A percentile compares a stretch with the other conserved stretches of the same genome.
phyloP scores from a whole-genome alignment of 2,113 vertebrate species.

The Cichladusa arquata region DNA sequence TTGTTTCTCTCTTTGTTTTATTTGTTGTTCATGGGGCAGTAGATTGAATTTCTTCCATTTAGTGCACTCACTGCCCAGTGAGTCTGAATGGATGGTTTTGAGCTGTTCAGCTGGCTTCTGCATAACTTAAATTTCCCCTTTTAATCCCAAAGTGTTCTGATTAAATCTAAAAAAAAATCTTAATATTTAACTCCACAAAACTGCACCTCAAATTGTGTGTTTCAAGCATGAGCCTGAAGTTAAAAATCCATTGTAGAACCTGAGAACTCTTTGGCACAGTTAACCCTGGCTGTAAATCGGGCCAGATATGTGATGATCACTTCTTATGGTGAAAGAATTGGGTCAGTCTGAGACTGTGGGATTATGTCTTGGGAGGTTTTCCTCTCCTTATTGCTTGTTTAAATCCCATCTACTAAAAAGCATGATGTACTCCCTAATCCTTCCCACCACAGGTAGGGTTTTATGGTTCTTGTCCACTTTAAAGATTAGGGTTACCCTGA shows the following conservation, averaged over 20 bases:
- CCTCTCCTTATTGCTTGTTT: constrained; percentile 71
- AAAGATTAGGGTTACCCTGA: constrained; percentile 78
- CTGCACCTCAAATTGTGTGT: background rate
- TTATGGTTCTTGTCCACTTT: constrained; percentile 79
- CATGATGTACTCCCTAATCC: constrained; percentile 73
- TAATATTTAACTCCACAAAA: background rate
- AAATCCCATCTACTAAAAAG: constrained; percentile 75
- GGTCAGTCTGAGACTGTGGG: constrained; percentile 74
- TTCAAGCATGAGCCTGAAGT: background rate
- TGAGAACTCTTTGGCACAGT: constrained; percentile 1
- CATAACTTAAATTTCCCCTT: background rate
- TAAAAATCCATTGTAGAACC: background rate
- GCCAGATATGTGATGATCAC: constrained; percentile 25
- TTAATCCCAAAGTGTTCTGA: background rate
- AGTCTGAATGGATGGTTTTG: background rate
- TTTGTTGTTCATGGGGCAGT: background rate
- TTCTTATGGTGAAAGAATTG: constrained; percentile 70
- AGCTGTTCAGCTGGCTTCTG: background rate
- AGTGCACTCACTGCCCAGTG: background rate
- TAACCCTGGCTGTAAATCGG: background rate
- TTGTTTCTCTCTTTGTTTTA: background rate
- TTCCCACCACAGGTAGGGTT: constrained; percentile 75
- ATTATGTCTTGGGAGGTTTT: constrained; percentile 80
- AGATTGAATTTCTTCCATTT: background rate
- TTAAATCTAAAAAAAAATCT: background rate